phyloP scores from a whole-genome alignment of 2,113 vertebrate genomes.

The Prunella himalayana region DNA sequence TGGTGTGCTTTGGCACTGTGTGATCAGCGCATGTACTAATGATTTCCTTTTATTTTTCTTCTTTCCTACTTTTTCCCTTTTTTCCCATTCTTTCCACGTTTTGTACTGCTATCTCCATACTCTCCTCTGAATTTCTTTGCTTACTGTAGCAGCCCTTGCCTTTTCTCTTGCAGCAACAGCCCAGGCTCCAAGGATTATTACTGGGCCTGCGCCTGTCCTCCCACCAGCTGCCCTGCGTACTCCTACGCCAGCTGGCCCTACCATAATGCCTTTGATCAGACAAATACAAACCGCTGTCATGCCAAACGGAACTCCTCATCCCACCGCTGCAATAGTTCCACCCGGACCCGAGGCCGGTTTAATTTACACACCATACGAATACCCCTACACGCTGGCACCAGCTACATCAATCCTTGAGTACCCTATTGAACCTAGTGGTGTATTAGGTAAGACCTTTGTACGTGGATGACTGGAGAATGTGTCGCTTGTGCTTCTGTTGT shows the following conservation, averaged over 20 bases:
- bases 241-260: slow-evolving; percentile 87
- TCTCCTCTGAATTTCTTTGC: slow-evolving; percentile 79
- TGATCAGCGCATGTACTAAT: slow-evolving; percentile 84
- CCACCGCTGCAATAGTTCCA: slow-evolving; percentile 86
- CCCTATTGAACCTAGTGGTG: slow-evolving; percentile 95
- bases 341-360: slow-evolving; percentile 92
- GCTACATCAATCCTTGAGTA: slow-evolving; percentile 97
- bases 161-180: slow-evolving; percentile 94
- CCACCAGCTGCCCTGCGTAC: slow-evolving; percentile 86
- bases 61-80: slow-evolving; percentile 74
- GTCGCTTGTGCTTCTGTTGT: not conserved
- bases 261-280: slow-evolving; percentile 98
- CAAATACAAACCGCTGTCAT: slow-evolving; percentile 97
- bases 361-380: slow-evolving; percentile 98
- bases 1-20: slow-evolving; percentile 80
- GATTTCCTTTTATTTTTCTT: slow-evolving; percentile 85
- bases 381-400: slow-evolving; percentile 95
- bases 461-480: not conserved
- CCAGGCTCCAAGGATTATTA: slow-evolving; percentile 93
- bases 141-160: slow-evolving; percentile 90
- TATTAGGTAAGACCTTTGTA: slow-evolving; percentile 86
- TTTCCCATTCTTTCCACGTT: slow-evolving; percentile 71
- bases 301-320: slow-evolving; percentile 91
- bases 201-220: slow-evolving; percentile 92
- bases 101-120: slow-evolving; percentile 73